Base-by-base conservation (phyloP, 2,797 vertebrate species). In the Schizopygopsis malacanthus region DNA sequence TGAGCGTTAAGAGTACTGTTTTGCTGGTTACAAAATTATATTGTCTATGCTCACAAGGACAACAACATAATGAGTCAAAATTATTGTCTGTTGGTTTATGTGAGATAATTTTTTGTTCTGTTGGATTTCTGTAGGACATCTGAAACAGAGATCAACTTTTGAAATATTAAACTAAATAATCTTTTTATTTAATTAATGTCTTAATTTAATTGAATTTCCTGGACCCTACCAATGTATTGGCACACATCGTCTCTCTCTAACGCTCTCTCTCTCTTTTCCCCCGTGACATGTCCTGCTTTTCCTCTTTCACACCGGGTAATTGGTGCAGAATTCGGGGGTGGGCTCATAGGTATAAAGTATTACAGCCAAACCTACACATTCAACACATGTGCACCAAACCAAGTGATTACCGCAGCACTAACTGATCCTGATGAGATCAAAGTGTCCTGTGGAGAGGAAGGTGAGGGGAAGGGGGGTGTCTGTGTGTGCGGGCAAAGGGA, bases 271-370 rank as follows among this genome's bases (percentile, higher is more conserved):
- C 33, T 33, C 33, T 8, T 56, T 16, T 56, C 20, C 90, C 69
- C 89, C 84, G 91, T 94, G 94, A 94, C 93, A 92, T 93, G 94
- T 93, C 92, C 95, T 96, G 95, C 91, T 94, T 93, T 96, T 93
- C 93, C 92, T 95, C 95, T 94, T 94, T 93, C 94, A 95, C 95
- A 95, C 95, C 92, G 89, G 88, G 92, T 96, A 95, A 96, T 95
- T 96, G 94, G 94, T 92, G 87, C 89, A 91, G 90, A 92, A 92
- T 87, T 90, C 90, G 89, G 87, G 89, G 90, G 91, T 92, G 90
- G 90, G 91, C 83, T 82, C 81, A n/a, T 45, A 76, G 63, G 80
- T 85, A 81, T 63, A 56, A 84, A 76, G 78, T 82, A 67, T 71
- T 89, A 94, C 93, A 92, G 93, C 92, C 92, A 92, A 93, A 93